Base-by-base conservation (phyloP, 2,888 invertebrate genomes). In the Rhagium mordax region DNA sequence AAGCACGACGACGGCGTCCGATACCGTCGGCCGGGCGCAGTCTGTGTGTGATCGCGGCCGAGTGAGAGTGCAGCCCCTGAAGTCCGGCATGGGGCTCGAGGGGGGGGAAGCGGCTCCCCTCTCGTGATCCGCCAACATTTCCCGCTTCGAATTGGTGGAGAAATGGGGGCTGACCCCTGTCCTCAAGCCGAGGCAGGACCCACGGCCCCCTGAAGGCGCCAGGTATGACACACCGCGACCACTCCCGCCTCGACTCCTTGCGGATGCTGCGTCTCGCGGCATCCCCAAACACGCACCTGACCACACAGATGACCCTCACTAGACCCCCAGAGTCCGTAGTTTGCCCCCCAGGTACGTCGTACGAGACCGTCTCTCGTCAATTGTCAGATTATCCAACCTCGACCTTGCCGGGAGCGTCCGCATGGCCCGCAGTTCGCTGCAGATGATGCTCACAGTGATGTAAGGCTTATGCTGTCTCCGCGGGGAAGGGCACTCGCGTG, bases 81-180 rank as follows among this genome's bases (percentile, higher is more conserved):
- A 88, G 86, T 87, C 86, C 87, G 87, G 86, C 88, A 90, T 90
- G 91, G 92, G 91, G 90, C 89, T 89, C 81, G 81, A 90, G 90
- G 89, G 90, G 89, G 90, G 90, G 90, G 89, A 90, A 87, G 87
- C 86, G 86, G 86, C 88, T 89, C 89, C 90, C 90, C 90, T 90
- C 90, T 90, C 90, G 90, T 90, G 89, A 90, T 89, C 92, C 92
- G 93, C 92, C 95, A 95, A 94, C 95, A 96, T 96, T 97, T 96
- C 96, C 94, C 96, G 96, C 92, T 95, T 96, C 94, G 96, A 96
- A 94, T 95, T 96, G 92, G 94, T 96, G 91, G 96, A 96, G 92
- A 95, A 96, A 96, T 96, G 96, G 96, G 96, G 96, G 94, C 95
- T 96, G 92, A 96, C 96, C 94, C 96, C 96, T 94, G 96, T 96